Evolutionary conservation across 1,140 invertebrate genomes (phyloP), one percentile per base, ranked within the genome.

Genomic region (Zaprionus taronus): DNA sequence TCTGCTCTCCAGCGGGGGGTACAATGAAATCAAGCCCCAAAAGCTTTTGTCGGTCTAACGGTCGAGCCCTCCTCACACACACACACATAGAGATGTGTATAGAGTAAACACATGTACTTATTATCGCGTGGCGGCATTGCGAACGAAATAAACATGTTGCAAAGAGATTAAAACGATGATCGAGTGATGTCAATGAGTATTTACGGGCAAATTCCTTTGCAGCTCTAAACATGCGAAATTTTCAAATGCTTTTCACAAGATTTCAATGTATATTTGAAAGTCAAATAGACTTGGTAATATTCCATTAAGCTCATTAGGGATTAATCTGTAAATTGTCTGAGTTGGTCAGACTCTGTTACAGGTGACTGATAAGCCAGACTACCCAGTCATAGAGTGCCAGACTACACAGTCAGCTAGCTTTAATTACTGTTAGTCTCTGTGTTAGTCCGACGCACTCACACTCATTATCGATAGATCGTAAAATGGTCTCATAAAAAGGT

Each of bases 21-120:
- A 20, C 47, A 22, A 9, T 1, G 11, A 22, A 22, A 22, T 31
- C 60, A 71, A 64, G 41, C 57, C 60, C 53, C 60, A 57, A 64
- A 75, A 72, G 63, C 38, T 62, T 71, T 53, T 70, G 63, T 31
- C 38, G 31, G 55, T 58, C 55, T 65, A 72, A 34, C 62, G 72
- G 83, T 57, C 83, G 83, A 86, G 83, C 83, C 83, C 83, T 86
- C 83, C 68, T 72, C 47, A 63, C 34, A 56, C 56, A 62, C 49
- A 53, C 53, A 17, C 24, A 5, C 24, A 24, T 0, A 24, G 24
- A 51, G 47, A 34, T 34, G 31, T 34, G 3, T 34, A 34, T 34
- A 11, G 31, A 12, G 20, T 51, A 51, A 51, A 51, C 47, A 51
- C 47, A 22, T 24, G 47, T 41, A 64, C 20, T 70, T 58, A 26